Percentiles rank a stretch among this genome's conserved stretches.
Evolutionary conservation across 2,797 vertebrate genomes (phyloP).

Genomic region (Galago senegalensis): DNA sequence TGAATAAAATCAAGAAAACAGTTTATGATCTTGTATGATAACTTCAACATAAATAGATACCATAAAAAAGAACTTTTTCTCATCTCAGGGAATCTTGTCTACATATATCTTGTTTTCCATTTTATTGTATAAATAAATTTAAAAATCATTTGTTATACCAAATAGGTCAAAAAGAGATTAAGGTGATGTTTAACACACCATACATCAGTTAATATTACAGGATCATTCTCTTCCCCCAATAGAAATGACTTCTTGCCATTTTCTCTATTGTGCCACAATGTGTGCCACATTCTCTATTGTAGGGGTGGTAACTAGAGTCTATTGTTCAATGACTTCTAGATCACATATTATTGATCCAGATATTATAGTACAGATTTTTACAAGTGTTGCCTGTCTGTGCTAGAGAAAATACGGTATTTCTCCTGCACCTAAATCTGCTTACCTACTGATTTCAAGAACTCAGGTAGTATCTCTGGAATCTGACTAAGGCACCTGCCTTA

Average conservation of each 20-base stretch:
- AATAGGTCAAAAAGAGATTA: neutral
- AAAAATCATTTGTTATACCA: neutral
- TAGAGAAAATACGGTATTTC: neutral
- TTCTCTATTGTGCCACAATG: too few species aligned
- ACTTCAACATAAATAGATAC: neutral
- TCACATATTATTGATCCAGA: neutral
- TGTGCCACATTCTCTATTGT: neutral
- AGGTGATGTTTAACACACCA: neutral
- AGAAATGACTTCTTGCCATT: neutral
- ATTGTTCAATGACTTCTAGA: slow-evolving; percentile 33
- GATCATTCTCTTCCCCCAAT: neutral
- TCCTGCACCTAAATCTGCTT: neutral
- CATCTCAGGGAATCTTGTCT: neutral
- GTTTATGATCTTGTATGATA: neutral
- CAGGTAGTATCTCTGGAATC: slow-evolving; percentile 4
- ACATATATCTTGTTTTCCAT: neutral
- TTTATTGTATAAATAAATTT: neutral
- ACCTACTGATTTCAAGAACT: neutral
- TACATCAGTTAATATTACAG: neutral
- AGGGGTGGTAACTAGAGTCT: neutral
- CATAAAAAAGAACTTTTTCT: neutral
- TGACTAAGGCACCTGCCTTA: neutral
- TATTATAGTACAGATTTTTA: neutral
- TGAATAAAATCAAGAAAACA: neutral
- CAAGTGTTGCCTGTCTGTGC: neutral